A percentile compares a stretch with the other conserved stretches of the same genome.
These are phyloP conservation scores for Zaprionus africanus DNA, from an alignment of 1,140 invertebrate genomes.

Conservation along the genomic window DNA sequence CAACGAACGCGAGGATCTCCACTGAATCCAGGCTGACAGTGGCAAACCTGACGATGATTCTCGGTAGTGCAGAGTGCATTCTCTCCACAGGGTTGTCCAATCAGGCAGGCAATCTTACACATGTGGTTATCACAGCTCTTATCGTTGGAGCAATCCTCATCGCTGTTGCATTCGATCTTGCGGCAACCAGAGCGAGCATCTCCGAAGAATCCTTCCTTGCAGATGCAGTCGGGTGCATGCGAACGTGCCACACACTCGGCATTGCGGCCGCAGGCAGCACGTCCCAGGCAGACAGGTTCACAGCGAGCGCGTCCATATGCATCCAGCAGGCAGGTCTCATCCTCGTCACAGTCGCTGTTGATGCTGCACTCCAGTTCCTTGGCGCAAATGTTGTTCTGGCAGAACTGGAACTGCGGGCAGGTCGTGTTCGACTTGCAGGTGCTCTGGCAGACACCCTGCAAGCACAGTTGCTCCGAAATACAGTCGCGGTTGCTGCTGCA, in stretches of 20 bases:
- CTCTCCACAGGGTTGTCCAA: slow-evolving; percentile 91
- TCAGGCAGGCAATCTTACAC: slow-evolving; percentile 93
- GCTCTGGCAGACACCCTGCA: slow-evolving; percentile 91
- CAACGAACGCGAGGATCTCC: slow-evolving; percentile 90
- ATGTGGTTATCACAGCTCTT: slow-evolving; percentile 92
- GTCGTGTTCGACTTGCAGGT: slow-evolving; percentile 90
- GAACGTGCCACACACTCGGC: slow-evolving; percentile 89
- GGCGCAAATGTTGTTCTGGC: slow-evolving; percentile 92
- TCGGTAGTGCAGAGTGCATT: slow-evolving; percentile 93
- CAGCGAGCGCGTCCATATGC: slow-evolving; percentile 90
- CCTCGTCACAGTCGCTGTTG: slow-evolving; percentile 89
- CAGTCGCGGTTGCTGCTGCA: slow-evolving; percentile 92
- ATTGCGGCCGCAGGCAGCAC: slow-evolving; percentile 91
- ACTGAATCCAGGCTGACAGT: slow-evolving; percentile 94
- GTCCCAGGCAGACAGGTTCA: slow-evolving; percentile 88
- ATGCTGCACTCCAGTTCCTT: slow-evolving; percentile 90
- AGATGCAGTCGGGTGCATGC: slow-evolving; percentile 90
- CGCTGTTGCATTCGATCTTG: slow-evolving; percentile 89
- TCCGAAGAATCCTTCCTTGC: slow-evolving; percentile 91
- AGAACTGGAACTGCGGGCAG: slow-evolving; percentile 93
- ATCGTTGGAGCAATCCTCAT: slow-evolving; percentile 91
- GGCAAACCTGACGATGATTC: slow-evolving; percentile 90
- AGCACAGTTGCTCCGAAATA: slow-evolving; percentile 91
- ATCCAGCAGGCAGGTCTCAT: slow-evolving; percentile 89
- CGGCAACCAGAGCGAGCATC: slow-evolving; percentile 91